phyloP scores from a whole-genome alignment of 2,797 vertebrate genomes.

The Pitangus sulphuratus region DNA sequence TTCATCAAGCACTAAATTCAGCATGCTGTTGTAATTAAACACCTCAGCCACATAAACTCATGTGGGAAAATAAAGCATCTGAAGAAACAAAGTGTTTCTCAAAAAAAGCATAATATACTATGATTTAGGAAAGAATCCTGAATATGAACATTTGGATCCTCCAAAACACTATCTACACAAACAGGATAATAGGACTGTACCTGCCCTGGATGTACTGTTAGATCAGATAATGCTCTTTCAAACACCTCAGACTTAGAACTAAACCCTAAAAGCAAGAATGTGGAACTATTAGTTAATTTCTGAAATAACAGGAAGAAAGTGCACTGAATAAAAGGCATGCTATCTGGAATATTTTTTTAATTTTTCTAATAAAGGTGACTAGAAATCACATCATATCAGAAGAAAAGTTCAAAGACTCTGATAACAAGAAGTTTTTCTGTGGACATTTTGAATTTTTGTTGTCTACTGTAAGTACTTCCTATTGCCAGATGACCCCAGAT shows the following conservation, averaged over 20 bases:
- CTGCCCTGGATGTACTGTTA: background rate
- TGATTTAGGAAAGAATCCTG: background rate
- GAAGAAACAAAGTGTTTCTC: background rate
- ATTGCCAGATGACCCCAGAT: background rate
- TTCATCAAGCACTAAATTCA: background rate
- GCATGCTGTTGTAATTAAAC: background rate
- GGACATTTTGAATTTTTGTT: background rate
- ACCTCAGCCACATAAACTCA: background rate
- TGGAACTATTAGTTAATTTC: background rate
- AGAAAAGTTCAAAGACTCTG: background rate
- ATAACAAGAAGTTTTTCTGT: background rate
- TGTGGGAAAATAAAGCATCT: background rate
- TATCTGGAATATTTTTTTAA: background rate
- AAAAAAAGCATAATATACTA: background rate
- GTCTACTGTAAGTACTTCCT: background rate
- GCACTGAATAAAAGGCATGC: background rate
- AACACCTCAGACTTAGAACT: background rate
- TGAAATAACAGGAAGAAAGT: background rate
- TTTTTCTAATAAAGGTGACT: background rate
- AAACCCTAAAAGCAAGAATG: background rate
- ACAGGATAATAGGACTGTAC: background rate
- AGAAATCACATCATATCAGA: background rate
- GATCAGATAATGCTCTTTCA: background rate
- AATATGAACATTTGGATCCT: background rate
- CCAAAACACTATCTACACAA: background rate